A percentile compares a stretch with the other conserved stretches of the same genome.
These are phyloP conservation scores for Nansenia antarctica DNA, from an alignment of 2,113 vertebrate species.

Conservation along the genomic window DNA sequence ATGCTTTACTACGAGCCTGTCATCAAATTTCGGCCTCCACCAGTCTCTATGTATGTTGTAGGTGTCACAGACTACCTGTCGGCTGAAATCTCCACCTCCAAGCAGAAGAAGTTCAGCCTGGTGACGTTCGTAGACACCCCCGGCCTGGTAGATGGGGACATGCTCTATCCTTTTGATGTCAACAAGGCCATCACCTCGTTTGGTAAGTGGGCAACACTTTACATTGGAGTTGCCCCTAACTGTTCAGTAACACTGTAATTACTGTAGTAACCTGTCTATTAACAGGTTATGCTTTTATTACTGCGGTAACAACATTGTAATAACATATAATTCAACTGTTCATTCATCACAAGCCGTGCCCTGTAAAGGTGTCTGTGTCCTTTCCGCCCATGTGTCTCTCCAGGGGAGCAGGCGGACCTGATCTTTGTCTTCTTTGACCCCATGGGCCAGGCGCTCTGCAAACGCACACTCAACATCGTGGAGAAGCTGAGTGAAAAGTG, in stretches of 20 bases:
- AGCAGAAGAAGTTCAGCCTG: slow-evolving; percentile 81
- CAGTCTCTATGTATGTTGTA: slow-evolving; percentile 61
- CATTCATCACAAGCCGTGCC: too few relatives aligned
- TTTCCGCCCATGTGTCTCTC: slow-evolving; percentile 1
- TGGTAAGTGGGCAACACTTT: slow-evolving; percentile 52
- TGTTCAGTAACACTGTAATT: too few relatives aligned
- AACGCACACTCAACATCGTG: slow-evolving; percentile 81
- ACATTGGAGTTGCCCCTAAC: too few relatives aligned
- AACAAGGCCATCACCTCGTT: slow-evolving; percentile 77
- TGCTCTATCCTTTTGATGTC: slow-evolving; percentile 80
- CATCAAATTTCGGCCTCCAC: too few relatives aligned
- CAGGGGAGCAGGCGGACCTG: slow-evolving; percentile 80
- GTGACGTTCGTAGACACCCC: slow-evolving; percentile 82
- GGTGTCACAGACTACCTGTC: slow-evolving; percentile 76
- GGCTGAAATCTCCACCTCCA: slow-evolving; percentile 81
- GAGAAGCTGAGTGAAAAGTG: slow-evolving; percentile 77
- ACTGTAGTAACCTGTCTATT: too few relatives aligned
- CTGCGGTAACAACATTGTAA: too few relatives aligned
- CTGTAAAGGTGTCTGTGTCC: too few relatives aligned
- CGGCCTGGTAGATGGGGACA: slow-evolving; percentile 80
- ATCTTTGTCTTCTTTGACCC: slow-evolving; percentile 82
- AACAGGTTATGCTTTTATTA: too few relatives aligned
- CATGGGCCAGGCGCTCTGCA: slow-evolving; percentile 83
- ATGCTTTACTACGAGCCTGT: too few relatives aligned
- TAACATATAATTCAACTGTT: too few relatives aligned